phyloP scores from a whole-genome alignment of 2,797 vertebrate species.

The Orientallactaga sibirica region DNA sequence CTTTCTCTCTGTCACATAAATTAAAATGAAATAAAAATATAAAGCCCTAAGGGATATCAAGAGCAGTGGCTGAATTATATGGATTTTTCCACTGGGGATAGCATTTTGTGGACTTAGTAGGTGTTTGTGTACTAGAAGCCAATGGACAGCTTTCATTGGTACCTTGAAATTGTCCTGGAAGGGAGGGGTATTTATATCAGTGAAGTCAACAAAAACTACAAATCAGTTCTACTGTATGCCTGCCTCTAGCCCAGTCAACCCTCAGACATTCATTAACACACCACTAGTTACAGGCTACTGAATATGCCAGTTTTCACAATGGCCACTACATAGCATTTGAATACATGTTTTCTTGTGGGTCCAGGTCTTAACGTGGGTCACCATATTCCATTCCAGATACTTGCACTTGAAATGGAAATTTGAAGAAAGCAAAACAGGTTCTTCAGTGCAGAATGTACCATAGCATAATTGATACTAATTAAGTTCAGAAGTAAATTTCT shows the following conservation, averaged over 20 bases:
- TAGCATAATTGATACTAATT: conserved; percentile 32
- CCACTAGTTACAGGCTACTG: neutral
- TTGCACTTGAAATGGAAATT: neutral
- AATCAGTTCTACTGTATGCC: neutral
- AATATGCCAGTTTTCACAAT: neutral
- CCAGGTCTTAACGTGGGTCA: neutral
- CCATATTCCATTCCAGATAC: neutral
- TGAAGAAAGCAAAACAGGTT: conserved; percentile 5
- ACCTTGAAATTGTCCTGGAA: neutral
- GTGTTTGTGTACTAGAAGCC: neutral
- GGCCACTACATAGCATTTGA: neutral
- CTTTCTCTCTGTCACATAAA: no score
- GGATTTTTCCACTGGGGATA: neutral
- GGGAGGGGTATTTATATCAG: neutral
- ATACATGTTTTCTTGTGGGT: neutral
- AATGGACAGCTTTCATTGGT: neutral
- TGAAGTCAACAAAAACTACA: neutral
- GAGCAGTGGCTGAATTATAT: neutral
- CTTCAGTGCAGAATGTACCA: neutral
- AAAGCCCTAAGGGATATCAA: neutral
- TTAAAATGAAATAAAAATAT: no score
- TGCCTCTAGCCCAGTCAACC: no score
- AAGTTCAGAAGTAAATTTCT: conserved; percentile 6
- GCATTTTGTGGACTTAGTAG: neutral
- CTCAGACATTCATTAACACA: neutral